Evolutionary conservation across 1,140 invertebrate species (phyloP).

Genomic region (Lasaia peninsularis): DNA sequence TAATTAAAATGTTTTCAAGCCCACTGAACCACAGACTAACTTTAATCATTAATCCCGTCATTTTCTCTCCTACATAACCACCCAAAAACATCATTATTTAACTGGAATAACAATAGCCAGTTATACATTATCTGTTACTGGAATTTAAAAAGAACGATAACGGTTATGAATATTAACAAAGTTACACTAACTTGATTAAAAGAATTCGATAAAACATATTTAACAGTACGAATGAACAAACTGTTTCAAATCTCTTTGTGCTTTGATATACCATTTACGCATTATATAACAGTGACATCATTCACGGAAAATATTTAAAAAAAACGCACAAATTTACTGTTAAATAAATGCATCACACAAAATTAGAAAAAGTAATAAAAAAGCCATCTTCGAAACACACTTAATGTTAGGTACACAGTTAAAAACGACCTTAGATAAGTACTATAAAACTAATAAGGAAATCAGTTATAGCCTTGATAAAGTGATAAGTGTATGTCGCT

Average conservation of each 20-base stretch:
- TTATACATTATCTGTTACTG: background rate
- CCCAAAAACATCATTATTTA: background rate
- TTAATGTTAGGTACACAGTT: background rate
- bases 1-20: too few relatives aligned
- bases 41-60: too few relatives aligned
- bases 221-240: background rate
- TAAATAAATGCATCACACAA: background rate
- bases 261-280: background rate
- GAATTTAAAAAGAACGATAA: background rate
- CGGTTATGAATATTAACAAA: background rate
- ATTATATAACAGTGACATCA: background rate
- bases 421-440: background rate
- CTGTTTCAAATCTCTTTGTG: background rate
- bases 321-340: background rate
- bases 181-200: background rate
- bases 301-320: too few relatives aligned
- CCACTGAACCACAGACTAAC: too few relatives aligned
- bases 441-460: background rate
- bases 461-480: constrained; percentile 2
- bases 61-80: too few relatives aligned
- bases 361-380: too few relatives aligned
- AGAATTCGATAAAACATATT: background rate
- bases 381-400: too few relatives aligned
- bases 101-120: background rate
- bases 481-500: constrained; percentile 29